phyloP scores from a whole-genome alignment of 1,140 invertebrate genomes.

The Doryteuthis pealeii region DNA sequence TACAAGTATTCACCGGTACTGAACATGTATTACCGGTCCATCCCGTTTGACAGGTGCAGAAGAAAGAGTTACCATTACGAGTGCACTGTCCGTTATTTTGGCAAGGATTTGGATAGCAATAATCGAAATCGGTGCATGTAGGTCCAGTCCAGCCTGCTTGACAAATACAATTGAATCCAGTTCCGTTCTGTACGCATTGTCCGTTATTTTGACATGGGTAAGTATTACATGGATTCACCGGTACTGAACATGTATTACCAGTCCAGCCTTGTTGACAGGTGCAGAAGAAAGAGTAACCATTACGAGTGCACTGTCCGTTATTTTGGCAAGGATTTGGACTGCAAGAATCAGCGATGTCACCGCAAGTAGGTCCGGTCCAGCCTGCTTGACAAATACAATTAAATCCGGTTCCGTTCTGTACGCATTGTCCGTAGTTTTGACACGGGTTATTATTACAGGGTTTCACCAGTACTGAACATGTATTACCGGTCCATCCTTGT shows the following conservation, averaged over 20 bases:
- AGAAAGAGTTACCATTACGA: not conserved
- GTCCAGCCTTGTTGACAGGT: conserved; percentile 12
- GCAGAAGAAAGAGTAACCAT: conserved; percentile 1
- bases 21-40: not conserved
- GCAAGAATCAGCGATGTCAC: not conserved
- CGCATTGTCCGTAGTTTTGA: conserved; percentile 3
- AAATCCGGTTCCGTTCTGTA: not conserved
- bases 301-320: not conserved
- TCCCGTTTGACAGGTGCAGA: not conserved
- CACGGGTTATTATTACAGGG: not conserved
- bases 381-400: conserved; percentile 9
- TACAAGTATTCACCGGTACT: not conserved
- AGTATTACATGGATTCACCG: not conserved
- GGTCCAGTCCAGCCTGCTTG: not conserved
- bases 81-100: not conserved
- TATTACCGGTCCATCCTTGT: too few species aligned
- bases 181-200: conserved; percentile 1
- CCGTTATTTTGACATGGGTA: conserved; percentile 10
- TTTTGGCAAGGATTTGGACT: conserved; percentile 8
- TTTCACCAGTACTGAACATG: not conserved
- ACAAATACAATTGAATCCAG: conserved; percentile 11
- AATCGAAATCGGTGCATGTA: not conserved
- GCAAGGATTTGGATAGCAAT: not conserved
- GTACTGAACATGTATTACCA: conserved; percentile 12
- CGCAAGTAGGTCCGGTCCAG: conserved; percentile 14